These are phyloP conservation scores for Aplodontia rufa DNA, from an alignment of 2,113 vertebrate species.

Conservation along the genomic window DNA sequence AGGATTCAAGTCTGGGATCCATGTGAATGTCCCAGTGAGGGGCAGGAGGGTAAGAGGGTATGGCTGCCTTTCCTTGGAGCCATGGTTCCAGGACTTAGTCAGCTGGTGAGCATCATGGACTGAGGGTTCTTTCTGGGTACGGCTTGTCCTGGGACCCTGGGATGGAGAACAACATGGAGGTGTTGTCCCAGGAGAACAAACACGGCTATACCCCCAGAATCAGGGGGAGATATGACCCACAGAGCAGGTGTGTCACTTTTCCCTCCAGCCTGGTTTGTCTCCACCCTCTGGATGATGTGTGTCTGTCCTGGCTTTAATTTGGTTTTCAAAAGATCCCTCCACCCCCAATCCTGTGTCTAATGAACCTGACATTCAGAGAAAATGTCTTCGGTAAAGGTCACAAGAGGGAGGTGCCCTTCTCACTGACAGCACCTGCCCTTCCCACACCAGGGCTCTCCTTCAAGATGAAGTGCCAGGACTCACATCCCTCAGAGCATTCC, in stretches of 20 bases:
- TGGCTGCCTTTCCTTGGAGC: background rate
- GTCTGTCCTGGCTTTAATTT: slow-evolving; percentile 52
- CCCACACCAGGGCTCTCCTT: background rate
- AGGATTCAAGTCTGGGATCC: background rate
- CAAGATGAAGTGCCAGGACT: background rate
- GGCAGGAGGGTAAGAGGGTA: background rate
- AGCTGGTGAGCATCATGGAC: background rate
- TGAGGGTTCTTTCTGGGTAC: background rate
- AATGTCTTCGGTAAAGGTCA: slow-evolving; percentile 73
- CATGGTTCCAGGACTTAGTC: background rate
- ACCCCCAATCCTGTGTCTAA: slow-evolving; percentile 35
- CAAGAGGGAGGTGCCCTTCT: slow-evolving; percentile 41
- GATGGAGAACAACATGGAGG: background rate
- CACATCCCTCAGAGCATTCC: accelerated
- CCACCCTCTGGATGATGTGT: background rate
- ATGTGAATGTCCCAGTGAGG: background rate
- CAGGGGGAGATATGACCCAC: accelerated
- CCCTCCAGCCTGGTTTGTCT: background rate
- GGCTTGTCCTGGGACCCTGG: background rate
- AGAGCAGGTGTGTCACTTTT: background rate
- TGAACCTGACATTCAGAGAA: slow-evolving; percentile 74
- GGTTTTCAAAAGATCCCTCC: background rate
- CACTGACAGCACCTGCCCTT: slow-evolving; percentile 45
- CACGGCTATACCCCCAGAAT: background rate
- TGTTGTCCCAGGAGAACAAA: background rate